Conservation (phyloP, 2,113 vertebrate genomes). For the Gadus chalcogrammus region DNA sequence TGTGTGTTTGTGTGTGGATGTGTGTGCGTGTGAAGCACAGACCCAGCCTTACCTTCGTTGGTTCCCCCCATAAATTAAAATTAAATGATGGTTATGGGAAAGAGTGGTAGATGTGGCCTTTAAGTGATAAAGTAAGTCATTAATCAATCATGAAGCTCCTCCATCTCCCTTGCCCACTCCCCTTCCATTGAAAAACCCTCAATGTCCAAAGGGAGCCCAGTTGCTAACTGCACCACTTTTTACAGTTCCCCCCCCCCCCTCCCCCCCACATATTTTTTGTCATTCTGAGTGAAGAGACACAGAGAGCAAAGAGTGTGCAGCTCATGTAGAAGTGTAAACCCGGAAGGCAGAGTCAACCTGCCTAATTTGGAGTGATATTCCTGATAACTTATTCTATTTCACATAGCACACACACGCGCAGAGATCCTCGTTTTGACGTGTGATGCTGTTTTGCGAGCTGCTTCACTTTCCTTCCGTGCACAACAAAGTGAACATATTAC, state of each 20-base stretch:
- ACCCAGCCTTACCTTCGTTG: conserved; percentile 61
- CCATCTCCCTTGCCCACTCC: conserved; percentile 36
- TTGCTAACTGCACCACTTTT: conserved; percentile 43
- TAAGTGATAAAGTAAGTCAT: conserved; percentile 67
- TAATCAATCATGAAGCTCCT: conserved; percentile 72
- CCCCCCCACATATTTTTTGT: background rate
- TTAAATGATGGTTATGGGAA: conserved; percentile 56
- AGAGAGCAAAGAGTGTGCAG: too few relatives aligned
- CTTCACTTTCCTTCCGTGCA: conserved; percentile 34
- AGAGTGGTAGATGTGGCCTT: conserved; percentile 54
- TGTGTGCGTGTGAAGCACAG: too few relatives aligned
- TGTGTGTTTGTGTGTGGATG: too few relatives aligned
- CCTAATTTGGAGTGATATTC: conserved; percentile 40
- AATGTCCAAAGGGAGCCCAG: conserved; percentile 64
- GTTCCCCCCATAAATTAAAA: conserved; percentile 67
- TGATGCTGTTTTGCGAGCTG: conserved; percentile 39
- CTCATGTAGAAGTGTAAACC: conserved; percentile 12
- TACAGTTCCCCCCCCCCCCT: conserved; percentile 3
- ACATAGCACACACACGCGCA: conserved; percentile 14
- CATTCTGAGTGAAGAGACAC: background rate
- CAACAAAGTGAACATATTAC: conserved; percentile 30
- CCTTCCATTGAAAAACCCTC: conserved; percentile 41
- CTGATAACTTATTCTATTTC: conserved; percentile 60
- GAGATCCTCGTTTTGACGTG: conserved; percentile 42
- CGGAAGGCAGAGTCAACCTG: conserved; percentile 57